Base-by-base conservation (phyloP, 1,140 invertebrate genomes). In the Muscidifurax raptorellus region DNA sequence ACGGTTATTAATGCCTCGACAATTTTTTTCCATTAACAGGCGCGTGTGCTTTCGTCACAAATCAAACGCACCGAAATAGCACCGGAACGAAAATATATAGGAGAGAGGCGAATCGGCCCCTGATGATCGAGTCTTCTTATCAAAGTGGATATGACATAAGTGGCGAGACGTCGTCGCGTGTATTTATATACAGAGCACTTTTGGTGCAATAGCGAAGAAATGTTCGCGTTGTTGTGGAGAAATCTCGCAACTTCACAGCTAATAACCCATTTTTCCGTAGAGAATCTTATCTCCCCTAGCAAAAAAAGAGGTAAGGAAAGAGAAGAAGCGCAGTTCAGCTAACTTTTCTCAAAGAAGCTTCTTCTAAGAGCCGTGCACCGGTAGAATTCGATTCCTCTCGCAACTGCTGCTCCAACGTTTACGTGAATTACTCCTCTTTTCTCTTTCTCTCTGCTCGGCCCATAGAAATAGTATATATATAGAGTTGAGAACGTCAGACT, bases 381-480 rank as follows among this genome's bases (percentile, higher is more conserved):
- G 28, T 10, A 9, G 30, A 52, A 82, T 82, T 82, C 44, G 28
- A 22, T 82, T 71, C 44, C 44, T 74, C 27, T 13, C 28, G 74
- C 30, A 66, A 5, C 44, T 47, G 52, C 52, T 59, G 52, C 52
- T 59, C 22, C 52, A 83, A 36, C 59, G 59, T 76, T 83, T 77
- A 83, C 47, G 30, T 18, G 80, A 76, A 76, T 83, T 77, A 83
- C 36, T n/a, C 28, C 66, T 13, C n/a, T 47, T 12, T 80, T 47
- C 40, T 71, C 66, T 36, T 10, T 40, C 78, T 69, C 78, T 44
- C 36, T n/a, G 4, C 13, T 32, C 52, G 52, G n/a, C n/a, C 52
- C 52, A 59, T n/a, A 59, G 52, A 59, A n/a, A 59, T 0, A 59
- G 22, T 7, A n/a, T 6, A n/a, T 59, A 59, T n/a, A 59, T 0